phyloP scores from a whole-genome alignment of 2,888 invertebrate species.

The Dolichomitus sp. region DNA sequence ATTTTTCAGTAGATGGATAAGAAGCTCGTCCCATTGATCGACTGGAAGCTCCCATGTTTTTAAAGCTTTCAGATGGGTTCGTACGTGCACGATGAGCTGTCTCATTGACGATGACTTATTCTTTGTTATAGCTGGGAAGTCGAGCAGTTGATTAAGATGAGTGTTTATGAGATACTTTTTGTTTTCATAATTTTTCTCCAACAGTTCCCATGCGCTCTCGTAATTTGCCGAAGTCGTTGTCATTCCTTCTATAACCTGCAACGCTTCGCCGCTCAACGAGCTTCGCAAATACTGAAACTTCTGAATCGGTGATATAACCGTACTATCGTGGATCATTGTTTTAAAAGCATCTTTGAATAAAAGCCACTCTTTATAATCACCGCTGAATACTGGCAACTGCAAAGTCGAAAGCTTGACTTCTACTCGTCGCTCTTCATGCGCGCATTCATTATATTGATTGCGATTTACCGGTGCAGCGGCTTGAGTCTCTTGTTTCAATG shows the following conservation, averaged over 20 bases:
- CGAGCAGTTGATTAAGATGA: no score
- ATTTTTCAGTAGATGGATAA: constrained; percentile 55
- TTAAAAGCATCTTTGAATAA: constrained; percentile 59
- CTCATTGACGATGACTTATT: no score
- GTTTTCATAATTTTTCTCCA: constrained; percentile 30
- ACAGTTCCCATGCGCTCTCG: constrained; percentile 44
- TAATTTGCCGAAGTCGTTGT: constrained; percentile 42
- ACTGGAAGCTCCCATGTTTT: constrained; percentile 51
- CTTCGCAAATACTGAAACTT: constrained; percentile 58
- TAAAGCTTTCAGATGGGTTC: constrained; percentile 46
- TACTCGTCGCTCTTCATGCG: no score
- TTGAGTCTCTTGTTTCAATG: no score
- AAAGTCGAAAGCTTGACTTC: constrained; percentile 48
- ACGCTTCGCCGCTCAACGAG: constrained; percentile 50
- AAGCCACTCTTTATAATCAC: constrained; percentile 60
- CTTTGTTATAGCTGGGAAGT: no score
- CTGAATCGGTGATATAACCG: constrained; percentile 43
- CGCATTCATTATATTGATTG: no score
- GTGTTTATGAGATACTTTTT: no score
- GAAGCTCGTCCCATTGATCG: constrained; percentile 53
- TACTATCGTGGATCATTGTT: constrained; percentile 53
- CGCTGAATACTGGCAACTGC: constrained; percentile 51
- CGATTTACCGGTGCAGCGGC: no score
- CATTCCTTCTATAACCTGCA: constrained; percentile 54
- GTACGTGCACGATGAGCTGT: constrained; percentile 51